Conservation (phyloP, 2,113 vertebrate genomes). For the Okapia johnstoni region DNA sequence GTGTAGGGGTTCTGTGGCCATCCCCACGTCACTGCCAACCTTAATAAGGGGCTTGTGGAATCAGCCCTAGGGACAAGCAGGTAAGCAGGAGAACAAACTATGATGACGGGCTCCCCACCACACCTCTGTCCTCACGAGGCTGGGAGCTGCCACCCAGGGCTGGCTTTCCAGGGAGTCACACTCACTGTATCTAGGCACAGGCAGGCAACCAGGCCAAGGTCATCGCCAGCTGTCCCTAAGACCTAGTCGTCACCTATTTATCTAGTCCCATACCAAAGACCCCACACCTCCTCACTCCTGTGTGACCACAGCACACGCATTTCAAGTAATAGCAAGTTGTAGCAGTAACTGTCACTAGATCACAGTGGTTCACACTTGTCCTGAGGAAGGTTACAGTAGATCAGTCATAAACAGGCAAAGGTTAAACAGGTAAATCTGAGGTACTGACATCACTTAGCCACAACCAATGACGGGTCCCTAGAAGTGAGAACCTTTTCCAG, state of each 20-base stretch:
- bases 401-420: neutral
- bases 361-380: neutral
- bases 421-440: neutral
- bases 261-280: neutral
- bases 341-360: slow-evolving; percentile 33
- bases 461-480: neutral
- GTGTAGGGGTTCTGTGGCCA: neutral
- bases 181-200: neutral
- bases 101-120: neutral
- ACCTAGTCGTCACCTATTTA: neutral
- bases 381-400: slow-evolving; percentile 16
- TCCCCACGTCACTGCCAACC: neutral
- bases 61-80: neutral
- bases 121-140: neutral
- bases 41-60: neutral
- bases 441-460: neutral
- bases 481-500: neutral
- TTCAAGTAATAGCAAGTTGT: slow-evolving; percentile 29
- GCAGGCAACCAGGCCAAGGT: neutral
- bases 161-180: neutral
- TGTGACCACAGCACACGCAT: rapidly evolving
- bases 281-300: neutral
- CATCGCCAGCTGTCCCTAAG: neutral
- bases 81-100: neutral
- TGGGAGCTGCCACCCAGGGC: neutral